Percentiles rank a stretch among this genome's conserved stretches.
phyloP scores from a whole-genome alignment of 2,888 invertebrate genomes.

The Lacanobia oleracea region DNA sequence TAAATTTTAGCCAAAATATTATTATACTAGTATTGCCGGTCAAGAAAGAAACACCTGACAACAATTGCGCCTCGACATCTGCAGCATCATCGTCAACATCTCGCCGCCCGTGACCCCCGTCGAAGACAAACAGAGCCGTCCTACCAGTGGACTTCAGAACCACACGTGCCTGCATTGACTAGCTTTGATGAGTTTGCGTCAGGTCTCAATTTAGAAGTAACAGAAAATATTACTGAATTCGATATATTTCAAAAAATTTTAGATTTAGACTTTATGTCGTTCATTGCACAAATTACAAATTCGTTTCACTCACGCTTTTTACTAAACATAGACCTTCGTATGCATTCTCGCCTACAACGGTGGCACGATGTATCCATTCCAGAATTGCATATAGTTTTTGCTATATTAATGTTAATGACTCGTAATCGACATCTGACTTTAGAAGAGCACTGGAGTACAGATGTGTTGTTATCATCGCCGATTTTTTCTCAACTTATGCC shows the following conservation, averaged over 20 bases:
- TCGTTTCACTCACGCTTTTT: too few relatives aligned
- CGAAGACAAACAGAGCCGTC: conserved; percentile 44
- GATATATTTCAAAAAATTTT: too few relatives aligned
- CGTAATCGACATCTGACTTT: conserved; percentile 44
- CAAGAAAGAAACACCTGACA: conserved; percentile 44
- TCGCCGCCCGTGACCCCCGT: conserved; percentile 41
- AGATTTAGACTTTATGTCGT: too few relatives aligned
- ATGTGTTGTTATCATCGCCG: conserved; percentile 44
- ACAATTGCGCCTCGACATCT: conserved; percentile 45
- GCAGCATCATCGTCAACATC: conserved; percentile 45
- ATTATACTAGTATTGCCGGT: too few relatives aligned
- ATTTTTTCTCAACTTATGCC: conserved; percentile 51
- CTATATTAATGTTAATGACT: conserved; percentile 49
- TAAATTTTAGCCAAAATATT: too few relatives aligned
- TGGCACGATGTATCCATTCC: conserved; percentile 48
- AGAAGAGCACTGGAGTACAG: conserved; percentile 57
- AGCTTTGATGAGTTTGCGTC: conserved; percentile 46
- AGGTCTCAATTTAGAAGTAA: too few relatives aligned
- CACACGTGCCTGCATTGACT: conserved; percentile 40
- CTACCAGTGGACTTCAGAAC: conserved; percentile 45
- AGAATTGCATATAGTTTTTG: conserved; percentile 50
- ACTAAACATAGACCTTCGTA: conserved; percentile 39
- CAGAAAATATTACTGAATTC: too few relatives aligned
- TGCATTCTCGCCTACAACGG: conserved; percentile 47
- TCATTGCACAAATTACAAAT: too few relatives aligned